A percentile compares a stretch with the other conserved stretches of the same genome.
Conservation (phyloP, 2,113 vertebrate genomes). For the Antechinus stuartii region DNA sequence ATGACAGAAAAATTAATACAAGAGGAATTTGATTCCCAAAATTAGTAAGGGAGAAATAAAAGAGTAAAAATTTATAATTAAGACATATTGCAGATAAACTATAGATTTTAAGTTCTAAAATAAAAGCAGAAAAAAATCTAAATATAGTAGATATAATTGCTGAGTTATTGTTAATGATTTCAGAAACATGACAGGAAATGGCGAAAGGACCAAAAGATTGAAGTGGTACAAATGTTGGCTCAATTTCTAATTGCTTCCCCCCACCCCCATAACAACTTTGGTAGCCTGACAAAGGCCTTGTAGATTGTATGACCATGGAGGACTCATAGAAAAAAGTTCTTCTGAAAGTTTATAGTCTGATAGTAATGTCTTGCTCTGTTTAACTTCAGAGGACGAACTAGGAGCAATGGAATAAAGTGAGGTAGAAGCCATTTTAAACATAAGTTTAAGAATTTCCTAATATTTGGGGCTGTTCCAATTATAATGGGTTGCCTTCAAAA, state of each 20-base stretch:
- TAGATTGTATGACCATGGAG: not conserved
- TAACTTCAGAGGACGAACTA: not conserved
- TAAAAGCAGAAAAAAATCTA: not conserved
- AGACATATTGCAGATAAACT: not conserved
- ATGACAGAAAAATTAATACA: not conserved
- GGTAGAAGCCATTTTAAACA: not conserved
- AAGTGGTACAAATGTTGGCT: not conserved
- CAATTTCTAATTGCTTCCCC: not conserved
- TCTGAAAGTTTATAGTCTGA: not conserved
- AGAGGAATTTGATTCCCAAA: not conserved
- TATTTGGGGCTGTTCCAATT: not conserved
- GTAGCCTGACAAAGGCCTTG: not conserved
- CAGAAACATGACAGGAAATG: not conserved
- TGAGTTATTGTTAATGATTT: not conserved
- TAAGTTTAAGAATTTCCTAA: not conserved
- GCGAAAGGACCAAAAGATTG: not conserved
- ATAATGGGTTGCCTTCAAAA: not conserved
- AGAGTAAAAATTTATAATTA: not conserved
- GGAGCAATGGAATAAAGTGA: not conserved
- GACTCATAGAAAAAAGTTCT: not conserved
- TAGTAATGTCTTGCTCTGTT: not conserved
- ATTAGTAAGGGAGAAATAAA: not conserved
- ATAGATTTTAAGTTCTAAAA: not conserved
- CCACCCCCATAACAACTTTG: not conserved
- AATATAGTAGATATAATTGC: not conserved